Percentiles rank a stretch among this genome's conserved stretches.
Conservation (phyloP, 2,888 invertebrate species). For the Platerodrilus igneus region DNA sequence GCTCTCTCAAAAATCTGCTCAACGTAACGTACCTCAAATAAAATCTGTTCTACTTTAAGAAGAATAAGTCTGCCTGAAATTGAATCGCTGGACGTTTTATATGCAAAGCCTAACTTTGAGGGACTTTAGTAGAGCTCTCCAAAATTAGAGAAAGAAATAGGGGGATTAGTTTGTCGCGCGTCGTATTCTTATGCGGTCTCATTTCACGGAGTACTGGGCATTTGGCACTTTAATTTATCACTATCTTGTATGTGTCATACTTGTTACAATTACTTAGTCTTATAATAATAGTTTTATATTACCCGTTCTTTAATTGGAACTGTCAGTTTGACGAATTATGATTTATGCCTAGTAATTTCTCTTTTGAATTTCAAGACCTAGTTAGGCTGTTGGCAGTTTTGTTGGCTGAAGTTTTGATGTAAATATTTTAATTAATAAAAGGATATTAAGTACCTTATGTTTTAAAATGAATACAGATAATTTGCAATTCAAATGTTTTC, state of each 20-base stretch:
- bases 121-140: constrained; percentile 42
- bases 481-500: too few relatives aligned
- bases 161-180: constrained; percentile 44
- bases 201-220: constrained; percentile 44
- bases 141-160: constrained; percentile 47
- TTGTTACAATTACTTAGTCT: constrained; percentile 23
- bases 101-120: constrained; percentile 44
- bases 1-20: constrained; percentile 18
- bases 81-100: constrained; percentile 44
- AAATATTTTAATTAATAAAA: too few relatives aligned
- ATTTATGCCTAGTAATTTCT: too few relatives aligned
- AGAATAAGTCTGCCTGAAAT: constrained; percentile 33
- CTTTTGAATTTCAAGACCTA: too few relatives aligned
- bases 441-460: too few relatives aligned
- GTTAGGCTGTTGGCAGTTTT: too few relatives aligned
- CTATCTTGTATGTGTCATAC: constrained; percentile 33
- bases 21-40: constrained; percentile 19
- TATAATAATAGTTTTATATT: constrained; percentile 23
- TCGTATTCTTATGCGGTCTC: constrained; percentile 43
- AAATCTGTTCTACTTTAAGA: constrained; percentile 17
- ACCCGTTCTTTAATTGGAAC: constrained; percentile 16
- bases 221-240: constrained; percentile 41
- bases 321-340: too few relatives aligned
- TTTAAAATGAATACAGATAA: too few relatives aligned
- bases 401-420: too few relatives aligned